phyloP scores from a whole-genome alignment of 2,797 vertebrate genomes.

The Garrulus glandarius region DNA sequence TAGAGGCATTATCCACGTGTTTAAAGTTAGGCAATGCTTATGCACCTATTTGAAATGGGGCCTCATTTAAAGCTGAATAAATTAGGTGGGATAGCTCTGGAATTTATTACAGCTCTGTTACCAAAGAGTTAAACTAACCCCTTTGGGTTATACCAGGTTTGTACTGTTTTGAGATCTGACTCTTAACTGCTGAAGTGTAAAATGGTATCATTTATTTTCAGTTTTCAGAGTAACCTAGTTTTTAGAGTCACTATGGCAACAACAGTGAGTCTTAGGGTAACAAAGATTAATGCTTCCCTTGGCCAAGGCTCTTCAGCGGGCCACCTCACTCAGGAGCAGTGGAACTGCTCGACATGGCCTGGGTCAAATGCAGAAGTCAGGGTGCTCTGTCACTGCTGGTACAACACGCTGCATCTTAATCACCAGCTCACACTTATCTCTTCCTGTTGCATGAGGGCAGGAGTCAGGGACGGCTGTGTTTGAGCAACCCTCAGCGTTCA shows the following conservation, averaged over 20 bases:
- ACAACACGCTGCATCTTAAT: accelerated
- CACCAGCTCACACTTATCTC: background rate
- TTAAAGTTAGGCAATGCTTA: conserved; percentile 16
- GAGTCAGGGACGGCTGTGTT: background rate
- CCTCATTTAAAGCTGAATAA: background rate
- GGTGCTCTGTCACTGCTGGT: background rate
- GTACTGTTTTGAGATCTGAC: background rate
- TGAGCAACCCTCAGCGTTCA: background rate
- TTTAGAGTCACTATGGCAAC: conserved; percentile 1
- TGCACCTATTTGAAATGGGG: background rate
- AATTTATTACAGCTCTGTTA: background rate
- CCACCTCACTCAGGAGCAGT: background rate
- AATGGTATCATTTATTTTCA: background rate
- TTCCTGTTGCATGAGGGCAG: background rate
- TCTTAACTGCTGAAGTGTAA: background rate
- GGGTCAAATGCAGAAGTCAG: background rate
- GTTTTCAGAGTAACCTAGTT: background rate
- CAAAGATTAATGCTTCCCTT: background rate
- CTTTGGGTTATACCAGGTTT: background rate
- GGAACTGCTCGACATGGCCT: background rate
- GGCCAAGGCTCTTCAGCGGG: background rate
- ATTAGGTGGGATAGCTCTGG: background rate
- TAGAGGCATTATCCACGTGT: background rate
- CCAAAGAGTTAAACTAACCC: background rate
- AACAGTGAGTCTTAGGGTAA: background rate